Percentiles rank a stretch among this genome's conserved stretches.
Conservation (phyloP, 2,888 invertebrate species). For the Eulithis prunata region DNA sequence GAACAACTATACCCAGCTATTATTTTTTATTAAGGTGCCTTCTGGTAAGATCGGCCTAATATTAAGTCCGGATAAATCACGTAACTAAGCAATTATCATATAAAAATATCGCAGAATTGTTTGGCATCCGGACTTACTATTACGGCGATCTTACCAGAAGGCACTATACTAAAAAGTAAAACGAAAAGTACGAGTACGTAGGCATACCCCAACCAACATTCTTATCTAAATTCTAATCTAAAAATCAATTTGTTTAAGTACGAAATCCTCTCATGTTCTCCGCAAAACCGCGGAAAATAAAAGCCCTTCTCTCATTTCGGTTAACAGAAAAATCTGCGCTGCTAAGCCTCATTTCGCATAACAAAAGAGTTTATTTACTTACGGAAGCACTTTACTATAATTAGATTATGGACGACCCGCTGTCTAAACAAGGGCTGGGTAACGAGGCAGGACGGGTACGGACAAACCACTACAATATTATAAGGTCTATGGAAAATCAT, state of each 20-base stretch:
- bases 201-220: slow-evolving; percentile 20
- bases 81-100: too few relatives aligned
- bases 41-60: too few relatives aligned
- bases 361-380: slow-evolving; percentile 69
- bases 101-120: too few relatives aligned
- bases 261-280: slow-evolving; percentile 25
- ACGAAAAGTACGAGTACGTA: slow-evolving; percentile 7
- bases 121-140: too few relatives aligned
- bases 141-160: too few relatives aligned
- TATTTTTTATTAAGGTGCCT: slow-evolving; percentile 1
- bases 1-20: neutral
- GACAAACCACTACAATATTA: slow-evolving; percentile 35
- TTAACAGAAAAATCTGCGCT: slow-evolving; percentile 50
- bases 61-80: too few relatives aligned
- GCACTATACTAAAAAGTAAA: neutral
- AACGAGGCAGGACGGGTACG: slow-evolving; percentile 46
- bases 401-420: slow-evolving; percentile 61
- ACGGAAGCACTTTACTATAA: slow-evolving; percentile 66
- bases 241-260: slow-evolving; percentile 33
- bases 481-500: slow-evolving; percentile 24
- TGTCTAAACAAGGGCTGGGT: slow-evolving; percentile 47
- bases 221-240: slow-evolving; percentile 28
- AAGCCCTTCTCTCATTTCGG: slow-evolving; percentile 36
- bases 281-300: slow-evolving; percentile 24
- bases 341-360: slow-evolving; percentile 55